Conservation (phyloP, 1,140 invertebrate species). For the Drosophila elegans region DNA sequence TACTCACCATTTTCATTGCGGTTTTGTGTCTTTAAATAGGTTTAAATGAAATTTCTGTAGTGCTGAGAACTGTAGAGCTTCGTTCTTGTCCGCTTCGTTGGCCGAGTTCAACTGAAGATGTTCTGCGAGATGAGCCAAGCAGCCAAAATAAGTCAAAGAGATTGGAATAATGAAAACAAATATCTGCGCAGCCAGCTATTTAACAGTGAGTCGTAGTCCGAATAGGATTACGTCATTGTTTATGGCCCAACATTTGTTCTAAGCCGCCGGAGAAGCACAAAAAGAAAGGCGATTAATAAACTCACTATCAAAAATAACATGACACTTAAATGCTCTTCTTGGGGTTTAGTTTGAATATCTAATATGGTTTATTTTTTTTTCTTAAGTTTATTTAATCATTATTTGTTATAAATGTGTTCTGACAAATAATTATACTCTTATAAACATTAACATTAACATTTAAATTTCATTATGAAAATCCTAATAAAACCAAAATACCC, state of each 20-base stretch:
- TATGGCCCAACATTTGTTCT: constrained; percentile 65
- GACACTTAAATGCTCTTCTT: background rate
- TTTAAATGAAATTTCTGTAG: background rate
- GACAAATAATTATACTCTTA: too few species aligned
- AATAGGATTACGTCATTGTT: constrained; percentile 72
- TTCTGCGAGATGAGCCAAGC: constrained; percentile 62
- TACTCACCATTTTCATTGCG: constrained; percentile 55
- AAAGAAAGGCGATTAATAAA: constrained; percentile 20
- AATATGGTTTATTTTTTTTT: background rate
- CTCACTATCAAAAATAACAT: background rate
- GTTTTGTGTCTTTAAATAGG: background rate
- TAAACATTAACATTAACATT: too few species aligned
- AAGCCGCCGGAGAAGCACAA: constrained; percentile 10
- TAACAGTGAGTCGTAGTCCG: constrained; percentile 34
- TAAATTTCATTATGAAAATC: background rate
- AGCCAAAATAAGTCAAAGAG: constrained; percentile 66
- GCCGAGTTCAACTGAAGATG: constrained; percentile 51
- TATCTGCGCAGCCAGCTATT: constrained; percentile 54
- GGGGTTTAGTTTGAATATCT: background rate
- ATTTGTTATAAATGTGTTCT: too few species aligned
- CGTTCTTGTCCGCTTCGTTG: constrained; percentile 43
- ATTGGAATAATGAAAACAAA: constrained; percentile 71
- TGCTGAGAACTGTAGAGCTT: constrained; percentile 1
- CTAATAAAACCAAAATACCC: background rate
- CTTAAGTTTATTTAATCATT: background rate